Base-by-base conservation (phyloP, 2,113 vertebrate species). In the Columba livia region DNA sequence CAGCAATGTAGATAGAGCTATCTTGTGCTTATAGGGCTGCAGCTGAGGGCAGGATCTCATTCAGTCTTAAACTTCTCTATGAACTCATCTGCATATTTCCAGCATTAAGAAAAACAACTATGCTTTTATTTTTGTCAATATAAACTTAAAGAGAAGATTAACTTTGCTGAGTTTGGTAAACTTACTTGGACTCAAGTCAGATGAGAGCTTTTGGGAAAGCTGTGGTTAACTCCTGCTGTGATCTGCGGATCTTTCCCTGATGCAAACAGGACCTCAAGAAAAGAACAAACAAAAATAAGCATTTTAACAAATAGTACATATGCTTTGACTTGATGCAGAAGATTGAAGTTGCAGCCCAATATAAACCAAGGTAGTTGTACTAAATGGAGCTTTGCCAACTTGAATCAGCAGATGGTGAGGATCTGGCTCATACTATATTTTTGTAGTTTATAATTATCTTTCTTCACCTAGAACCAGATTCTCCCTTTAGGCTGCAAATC, bases 391-490 rank as follows among this genome's bases (percentile, higher is more conserved):
- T 93, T 80, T 85, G 77, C 79, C 86, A 95, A 11, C 60, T 94
- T 94, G 50, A 83, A 78, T 89, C 67, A 96, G 92, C 91, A 94
- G 93, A 96, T 88, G 94, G 81, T 53, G 64, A 90, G 65, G 79
- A 94, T 84, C 64, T 90, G 79, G 85, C 81, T 92, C 61, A 85
- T 72, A 57, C 48, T 78, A 19, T 28, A 79, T 67, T 93, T 90
- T 56, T 88, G 65, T 75, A 93, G 78, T 51, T 92, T 90, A 84
- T 86, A 93, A 90, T 93, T 94, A 96, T 92, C 84, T 91, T 77
- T 91, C 38, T 93, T 90, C 57, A 90, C 64, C 64, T 93, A 94
- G 82, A 85, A 93, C 48, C 71, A 88, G 57, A 94, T 90, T 94
- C 62, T 92, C 82, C 82, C 73, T 91, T 77, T 83, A 89, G 94